Percentiles rank a stretch among this genome's conserved stretches.
phyloP scores from a whole-genome alignment of 2,888 invertebrate species.

The Rotaria macrura region DNA sequence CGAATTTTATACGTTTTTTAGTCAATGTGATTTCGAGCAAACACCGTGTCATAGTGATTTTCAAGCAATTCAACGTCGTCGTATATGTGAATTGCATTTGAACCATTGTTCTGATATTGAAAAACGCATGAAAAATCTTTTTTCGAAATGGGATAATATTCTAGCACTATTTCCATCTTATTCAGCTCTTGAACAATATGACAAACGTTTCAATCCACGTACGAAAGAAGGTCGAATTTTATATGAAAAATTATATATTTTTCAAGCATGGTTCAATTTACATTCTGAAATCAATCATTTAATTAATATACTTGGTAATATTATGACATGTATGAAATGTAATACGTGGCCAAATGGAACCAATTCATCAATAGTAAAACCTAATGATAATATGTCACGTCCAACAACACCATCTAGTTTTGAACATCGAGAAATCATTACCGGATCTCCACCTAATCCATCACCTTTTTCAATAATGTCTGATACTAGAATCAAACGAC shows the following conservation, averaged over 20 bases:
- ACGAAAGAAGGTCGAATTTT: not conserved
- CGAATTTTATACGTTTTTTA: not conserved
- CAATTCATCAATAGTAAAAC: not conserved
- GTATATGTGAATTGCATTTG: not conserved
- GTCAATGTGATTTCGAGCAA: not conserved
- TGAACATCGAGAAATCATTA: not conserved
- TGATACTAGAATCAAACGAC: not conserved
- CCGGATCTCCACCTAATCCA: not conserved
- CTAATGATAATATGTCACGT: not conserved
- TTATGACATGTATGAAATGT: not conserved
- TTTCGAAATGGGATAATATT: not conserved
- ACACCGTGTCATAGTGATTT: not conserved
- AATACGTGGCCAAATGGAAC: not conserved
- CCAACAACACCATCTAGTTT: not conserved
- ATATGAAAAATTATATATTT: conserved; percentile 1
- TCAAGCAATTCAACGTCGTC: not conserved
- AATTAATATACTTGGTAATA: not conserved
- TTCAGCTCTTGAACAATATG: not conserved
- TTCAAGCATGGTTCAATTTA: conserved; percentile 10
- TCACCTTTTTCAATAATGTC: not conserved
- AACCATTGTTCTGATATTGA: not conserved
- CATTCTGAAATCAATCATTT: not conserved
- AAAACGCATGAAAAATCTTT: not conserved
- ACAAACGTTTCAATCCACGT: not conserved
- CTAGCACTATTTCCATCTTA: not conserved